Base-by-base conservation (phyloP, 2,888 invertebrate genomes). In the Aphodius sticticus region DNA sequence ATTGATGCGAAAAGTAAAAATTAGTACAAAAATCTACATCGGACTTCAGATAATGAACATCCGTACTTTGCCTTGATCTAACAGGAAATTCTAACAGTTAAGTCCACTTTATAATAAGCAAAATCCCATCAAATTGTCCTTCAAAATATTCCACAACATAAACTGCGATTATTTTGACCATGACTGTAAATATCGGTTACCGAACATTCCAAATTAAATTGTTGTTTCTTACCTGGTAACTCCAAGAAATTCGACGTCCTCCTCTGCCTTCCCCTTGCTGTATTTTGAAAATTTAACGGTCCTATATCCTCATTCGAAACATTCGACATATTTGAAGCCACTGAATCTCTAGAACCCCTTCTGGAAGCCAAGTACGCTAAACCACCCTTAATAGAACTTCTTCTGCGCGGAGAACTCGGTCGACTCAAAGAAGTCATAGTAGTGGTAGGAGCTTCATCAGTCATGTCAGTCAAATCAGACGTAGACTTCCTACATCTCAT, bases 181-280 rank as follows among this genome's bases (percentile, higher is more conserved):
- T 26, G 26, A 26, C 2, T 53, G 12, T 53, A 53, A 53, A 53
- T 53, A 2, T 53, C 53, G 1, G 9, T 26, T 2, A 26, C 3
- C 26, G 3, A 26, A 26, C 3, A 26, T 26, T 26, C 26, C 26
- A 26, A 26, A n/a, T n/a, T n/a, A 26, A 26, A 26, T 2, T 26
- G 26, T n/a, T 26, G 26, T 26, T 53, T 53, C 53, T 90, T 88
- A 96, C 96, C 95, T 88, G 96, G 96, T 84, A 96, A 89, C 88
- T 96, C 96, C 77, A 96, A 90, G 87, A 96, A 96, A 89, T 96
- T 96, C 0, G 96, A 96, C 4, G 96, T 96, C 83, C 96, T 91
- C 37, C 96, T 90, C 86, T 96, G 96, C 16, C 95, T 91, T 0
- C 94, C 95, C 2, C 96, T 92, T 84, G 94, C 93, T 35, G 95